Base-by-base conservation (phyloP, 2,113 vertebrate genomes). In the Carassius auratus region DNA sequence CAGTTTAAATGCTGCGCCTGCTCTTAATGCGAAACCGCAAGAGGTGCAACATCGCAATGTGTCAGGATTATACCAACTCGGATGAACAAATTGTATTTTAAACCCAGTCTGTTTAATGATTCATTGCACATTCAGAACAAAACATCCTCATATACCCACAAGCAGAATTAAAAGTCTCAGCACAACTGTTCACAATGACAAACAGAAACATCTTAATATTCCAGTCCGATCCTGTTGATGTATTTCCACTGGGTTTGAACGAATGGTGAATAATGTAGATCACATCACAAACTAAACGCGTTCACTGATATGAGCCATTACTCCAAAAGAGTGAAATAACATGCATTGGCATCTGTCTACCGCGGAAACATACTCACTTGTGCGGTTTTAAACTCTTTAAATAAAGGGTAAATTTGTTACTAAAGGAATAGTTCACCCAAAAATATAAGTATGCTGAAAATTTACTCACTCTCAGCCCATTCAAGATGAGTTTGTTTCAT, bases 81-180 rank as follows among this genome's bases (percentile, higher is more conserved):
- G 55, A 55, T 59, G 23, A 86, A 81, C 36, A 74, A 69, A 76
- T 87, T 23, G 88, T 80, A 89, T 90, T 90, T 93, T 81, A 83
- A 81, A 91, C 73, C 78, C 61, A 36, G 48, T 62, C 85, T 74
- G 87, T 95, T 95, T 95, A 95, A 94, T 95, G 62, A 89, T 91
- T 93, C 87, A 91, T 93, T 94, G 85, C 90, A 94, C 92, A 94
- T 90, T 90, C 79, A 94, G 91, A 94, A 92, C 92, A 90, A 92
- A 87, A 84, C 87, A 75, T 91, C 87, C 82, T 91, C 83, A 88
- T 86, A 91, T 87, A 91, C 87, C 89, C 89, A 92, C 86, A 89
- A 87, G 84, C 87, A 90, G 89, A 89, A 90, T 89, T 88, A 91
- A 90, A 88, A 89, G 85, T 89, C 84, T 74, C 75, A 89, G 93